These are phyloP conservation scores for Enteromius radiatus DNA, from an alignment of 2,797 vertebrate species.

Conservation along the genomic window DNA sequence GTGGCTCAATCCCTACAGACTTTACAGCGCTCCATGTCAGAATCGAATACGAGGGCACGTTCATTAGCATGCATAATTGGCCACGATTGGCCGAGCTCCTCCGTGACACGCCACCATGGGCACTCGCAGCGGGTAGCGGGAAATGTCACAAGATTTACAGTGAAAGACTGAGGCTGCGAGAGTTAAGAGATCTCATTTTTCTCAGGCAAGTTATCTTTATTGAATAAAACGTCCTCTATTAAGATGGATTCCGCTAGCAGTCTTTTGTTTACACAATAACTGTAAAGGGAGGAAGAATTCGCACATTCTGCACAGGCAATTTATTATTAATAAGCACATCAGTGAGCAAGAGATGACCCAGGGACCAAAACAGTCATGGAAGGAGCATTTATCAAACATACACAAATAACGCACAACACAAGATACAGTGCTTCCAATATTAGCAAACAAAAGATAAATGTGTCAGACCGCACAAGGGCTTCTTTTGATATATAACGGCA, in stretches of 20 bases:
- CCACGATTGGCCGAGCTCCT: slow-evolving; percentile 44
- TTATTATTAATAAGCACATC: slow-evolving; percentile 89
- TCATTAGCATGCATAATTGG: slow-evolving; percentile 48
- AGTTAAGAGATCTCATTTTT: slow-evolving; percentile 77
- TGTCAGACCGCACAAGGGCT: slow-evolving; percentile 73
- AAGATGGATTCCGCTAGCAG: slow-evolving; percentile 84
- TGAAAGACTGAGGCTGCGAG: slow-evolving; percentile 65
- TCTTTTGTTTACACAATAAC: slow-evolving; percentile 84
- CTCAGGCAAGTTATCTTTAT: slow-evolving; percentile 83
- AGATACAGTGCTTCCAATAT: slow-evolving; percentile 83
- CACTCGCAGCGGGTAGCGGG: slow-evolving; percentile 48
- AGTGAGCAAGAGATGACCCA: slow-evolving; percentile 82
- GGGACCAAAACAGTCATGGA: slow-evolving; percentile 79
- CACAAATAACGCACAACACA: slow-evolving; percentile 83
- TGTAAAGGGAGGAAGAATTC: slow-evolving; percentile 82
- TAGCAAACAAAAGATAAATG: slow-evolving; percentile 81
- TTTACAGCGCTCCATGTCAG: slow-evolving; percentile 28
- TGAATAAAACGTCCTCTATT: slow-evolving; percentile 86
- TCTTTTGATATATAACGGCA: slow-evolving; percentile 75
- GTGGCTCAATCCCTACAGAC: slow-evolving; percentile 44
- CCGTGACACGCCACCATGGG: slow-evolving; percentile 55
- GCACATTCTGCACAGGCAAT: slow-evolving; percentile 82
- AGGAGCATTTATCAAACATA: slow-evolving; percentile 83
- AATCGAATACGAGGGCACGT: slow-evolving; percentile 34
- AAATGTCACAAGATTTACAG: slow-evolving; percentile 60